Base-by-base conservation (phyloP, 1,140 invertebrate genomes). In the Telenomus remus region DNA sequence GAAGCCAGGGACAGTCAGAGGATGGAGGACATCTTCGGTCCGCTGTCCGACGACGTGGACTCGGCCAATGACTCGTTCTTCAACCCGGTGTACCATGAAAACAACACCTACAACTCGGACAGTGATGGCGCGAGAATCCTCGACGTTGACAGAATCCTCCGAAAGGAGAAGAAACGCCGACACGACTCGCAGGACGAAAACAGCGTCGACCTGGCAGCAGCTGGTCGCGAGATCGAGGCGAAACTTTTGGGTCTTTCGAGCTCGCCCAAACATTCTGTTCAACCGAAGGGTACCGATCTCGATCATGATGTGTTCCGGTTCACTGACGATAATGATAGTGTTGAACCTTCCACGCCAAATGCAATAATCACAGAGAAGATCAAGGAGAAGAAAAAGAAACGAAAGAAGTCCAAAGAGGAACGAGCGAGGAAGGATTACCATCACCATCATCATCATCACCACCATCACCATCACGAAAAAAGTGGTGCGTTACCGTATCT, bases 21-120 rank as follows among this genome's bases (percentile, higher is more conserved):
- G 81, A 94, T 95, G 93, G 93, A 95, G 85, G 94, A 95, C 78
- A 95, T 96, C 59, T 96, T 96, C 85, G 95, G 94, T 3, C 93
- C 94, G 0, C 88, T 96, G 27, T 95, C 95, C 0, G 95, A 96
- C 70, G 90, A 95, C 65, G 89, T 85, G 4, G 86, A 87, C 34
- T 79, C 79, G 4, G 81, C 81, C 0, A 78, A 79, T 4, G 83
- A 85, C 13, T 82, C 80, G 0, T 86, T 84, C 49, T 87, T 81
- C 57, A 85, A 86, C 35, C 82, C 82, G 16, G 69, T 59, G 12
- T 84, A 76, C 44, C 78, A 82, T 8, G 65, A 86, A 14, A 86
- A 87, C 42, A 84, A 86, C 13, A 59, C 78, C 0, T 85, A 86
- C 14, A 81, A 61, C 0, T 84, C 86, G 0, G 86, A 89, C 43